Evolutionary conservation across 2,888 invertebrate genomes (phyloP).

Genomic region (Thymelicus acteon): DNA sequence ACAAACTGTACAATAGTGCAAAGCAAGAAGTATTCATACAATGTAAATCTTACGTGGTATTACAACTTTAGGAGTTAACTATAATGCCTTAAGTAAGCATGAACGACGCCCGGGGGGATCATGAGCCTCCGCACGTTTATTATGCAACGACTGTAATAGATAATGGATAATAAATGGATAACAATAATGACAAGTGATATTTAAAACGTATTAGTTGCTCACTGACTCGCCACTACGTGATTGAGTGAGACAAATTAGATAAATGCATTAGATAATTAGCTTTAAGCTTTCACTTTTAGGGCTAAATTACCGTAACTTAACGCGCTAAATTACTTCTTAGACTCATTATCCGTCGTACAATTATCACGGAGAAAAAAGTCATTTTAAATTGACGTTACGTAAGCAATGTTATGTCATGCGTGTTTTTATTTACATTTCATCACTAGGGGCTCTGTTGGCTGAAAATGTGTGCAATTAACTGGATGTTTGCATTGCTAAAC

Average conservation of each 20-base stretch:
- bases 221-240: slow-evolving; percentile 60
- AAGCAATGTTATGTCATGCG: slow-evolving; percentile 59
- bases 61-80: slow-evolving; percentile 29
- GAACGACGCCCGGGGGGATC: slow-evolving; percentile 67
- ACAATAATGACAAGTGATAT: slow-evolving; percentile 76
- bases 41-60: slow-evolving; percentile 32
- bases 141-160: slow-evolving; percentile 75
- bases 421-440: slow-evolving; percentile 74
- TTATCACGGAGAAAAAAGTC: slow-evolving; percentile 33
- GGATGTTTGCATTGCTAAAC: slow-evolving; percentile 61
- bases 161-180: slow-evolving; percentile 66
- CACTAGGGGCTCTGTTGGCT: slow-evolving; percentile 66
- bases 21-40: slow-evolving; percentile 29
- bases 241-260: slow-evolving; percentile 79
- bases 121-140: slow-evolving; percentile 61
- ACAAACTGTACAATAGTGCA: neutral
- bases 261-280: slow-evolving; percentile 63
- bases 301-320: slow-evolving; percentile 43
- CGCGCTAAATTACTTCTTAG: slow-evolving; percentile 32
- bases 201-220: slow-evolving; percentile 73
- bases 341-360: slow-evolving; percentile 34
- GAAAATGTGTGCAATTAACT: slow-evolving; percentile 73
- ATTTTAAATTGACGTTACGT: slow-evolving; percentile 43
- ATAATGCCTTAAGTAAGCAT: slow-evolving; percentile 46
- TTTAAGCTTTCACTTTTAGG: slow-evolving; percentile 74